These are phyloP conservation scores for Echinarachnius parma DNA, from an alignment of 53 echinoderm and acorn worm species.

Conservation along the genomic window DNA sequence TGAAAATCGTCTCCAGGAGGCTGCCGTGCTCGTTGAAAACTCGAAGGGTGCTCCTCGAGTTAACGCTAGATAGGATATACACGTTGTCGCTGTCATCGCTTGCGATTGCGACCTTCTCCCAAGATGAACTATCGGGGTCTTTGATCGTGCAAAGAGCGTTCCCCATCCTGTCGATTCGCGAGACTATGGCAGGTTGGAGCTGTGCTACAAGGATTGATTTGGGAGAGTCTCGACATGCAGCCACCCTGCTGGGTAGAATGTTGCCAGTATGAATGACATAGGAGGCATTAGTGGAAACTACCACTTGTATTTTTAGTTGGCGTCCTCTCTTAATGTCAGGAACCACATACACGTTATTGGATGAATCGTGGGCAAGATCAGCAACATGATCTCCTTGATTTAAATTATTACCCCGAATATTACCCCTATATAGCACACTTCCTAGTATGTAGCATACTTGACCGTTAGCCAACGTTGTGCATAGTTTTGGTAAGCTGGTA, in stretches of 20 bases:
- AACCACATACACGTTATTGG: no score
- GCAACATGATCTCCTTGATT: no score
- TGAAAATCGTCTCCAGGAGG: constrained; percentile 13
- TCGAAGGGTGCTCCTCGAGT: not conserved
- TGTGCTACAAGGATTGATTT: not conserved
- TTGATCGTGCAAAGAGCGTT: not conserved
- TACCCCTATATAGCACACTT: no score
- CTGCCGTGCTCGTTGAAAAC: constrained; percentile 6
- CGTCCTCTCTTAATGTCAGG: not conserved
- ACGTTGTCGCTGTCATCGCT: not conserved
- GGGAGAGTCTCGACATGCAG: not conserved
- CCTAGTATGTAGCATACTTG: no score
- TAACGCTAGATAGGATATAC: not conserved
- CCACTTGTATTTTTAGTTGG: not conserved
- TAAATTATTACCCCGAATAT: no score
- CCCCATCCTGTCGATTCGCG: not conserved
- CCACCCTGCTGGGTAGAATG: not conserved
- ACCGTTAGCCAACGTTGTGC: no score
- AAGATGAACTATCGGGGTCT: not conserved
- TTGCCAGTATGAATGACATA: not conserved
- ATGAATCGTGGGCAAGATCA: no score
- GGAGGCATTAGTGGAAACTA: not conserved
- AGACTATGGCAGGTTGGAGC: constrained; percentile 14
- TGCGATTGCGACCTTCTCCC: constrained; percentile 11
- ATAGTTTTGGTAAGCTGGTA: no score